Evolutionary conservation across 2,113 vertebrate species (phyloP).

Genomic region (Cryptomyrus ogoouensis): DNA sequence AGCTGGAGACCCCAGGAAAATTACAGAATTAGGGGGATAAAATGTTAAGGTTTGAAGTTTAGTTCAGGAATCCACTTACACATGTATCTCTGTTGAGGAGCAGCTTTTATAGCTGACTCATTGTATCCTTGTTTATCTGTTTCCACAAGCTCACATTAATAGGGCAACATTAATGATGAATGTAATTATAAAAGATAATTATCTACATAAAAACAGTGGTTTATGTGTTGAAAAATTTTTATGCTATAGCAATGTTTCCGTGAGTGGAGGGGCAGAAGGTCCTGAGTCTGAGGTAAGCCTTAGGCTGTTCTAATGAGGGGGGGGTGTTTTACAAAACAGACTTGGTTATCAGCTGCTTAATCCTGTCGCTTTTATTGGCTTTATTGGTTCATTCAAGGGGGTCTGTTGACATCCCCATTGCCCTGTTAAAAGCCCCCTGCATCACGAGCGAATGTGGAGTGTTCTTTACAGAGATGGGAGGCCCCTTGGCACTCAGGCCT

Average conservation of each 20-base stretch:
- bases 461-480: slow-evolving; percentile 67
- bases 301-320: slow-evolving; percentile 37
- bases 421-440: slow-evolving; percentile 68
- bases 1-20: slow-evolving; percentile 35
- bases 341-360: slow-evolving; percentile 68
- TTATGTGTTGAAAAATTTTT: neutral
- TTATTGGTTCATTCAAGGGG: slow-evolving; percentile 71
- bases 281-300: slow-evolving; percentile 34
- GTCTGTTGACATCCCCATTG: slow-evolving; percentile 70
- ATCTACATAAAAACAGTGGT: neutral
- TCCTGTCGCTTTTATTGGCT: slow-evolving; percentile 62
- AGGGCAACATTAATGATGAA: neutral
- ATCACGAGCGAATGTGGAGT: slow-evolving; percentile 69
- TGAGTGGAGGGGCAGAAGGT: slow-evolving; percentile 32
- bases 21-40: slow-evolving; percentile 16
- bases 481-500: slow-evolving; percentile 65
- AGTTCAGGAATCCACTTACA: slow-evolving; percentile 31
- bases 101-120: too few relatives aligned
- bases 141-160: neutral
- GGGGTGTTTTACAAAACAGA: slow-evolving; percentile 47
- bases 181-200: neutral
- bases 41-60: slow-evolving; percentile 30
- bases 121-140: neutral
- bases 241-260: slow-evolving; percentile 24
- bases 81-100: neutral